Evolutionary conservation across 2,797 vertebrate species (phyloP), one percentile per base, ranked within the genome.

Genomic region (Perodicticus potto): DNA sequence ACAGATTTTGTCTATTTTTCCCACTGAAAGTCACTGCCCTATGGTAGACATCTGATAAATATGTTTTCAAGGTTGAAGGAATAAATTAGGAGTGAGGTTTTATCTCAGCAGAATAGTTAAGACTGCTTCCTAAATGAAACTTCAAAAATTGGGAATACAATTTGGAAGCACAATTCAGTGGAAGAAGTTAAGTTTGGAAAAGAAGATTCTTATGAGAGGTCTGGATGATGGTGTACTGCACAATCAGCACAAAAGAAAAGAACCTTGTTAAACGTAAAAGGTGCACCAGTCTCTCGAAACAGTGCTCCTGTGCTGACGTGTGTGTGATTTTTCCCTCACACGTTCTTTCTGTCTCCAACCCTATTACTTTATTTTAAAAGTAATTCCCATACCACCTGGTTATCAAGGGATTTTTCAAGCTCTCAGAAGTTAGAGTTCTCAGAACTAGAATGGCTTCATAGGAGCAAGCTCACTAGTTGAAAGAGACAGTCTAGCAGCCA

Each of bases 341-440:
- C 3, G 13, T 11, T 34, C 17, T 7, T 37, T 13, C 27, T 40
- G 14, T 17, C 27, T 9, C 27, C 14, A 17, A 43, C 16, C 27
- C 45, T 70, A 67, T 91, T 34, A 45, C 17, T 86, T 90, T 45
- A 63, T 49, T 91, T 91, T 72, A 88, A 78, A 88, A 78, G 16
- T 34, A 53, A 91, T 84, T 91, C 70, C 65, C 61, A 87, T 93
- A 82, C 32, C 1, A 3, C 19, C 43, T 40, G 61, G 55, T 72
- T 92, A 82, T 83, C 14, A n/a, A n/a, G n/a, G 73, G 69, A 77
- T 43, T 82, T 94, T 86, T 69, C 78, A 40, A 91, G 40, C 22
- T 89, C 59, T 45, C n/a, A 74, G n/a, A 81, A 63, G n/a, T 82
- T 59, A 34, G 12, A 49, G 49, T 49, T 49, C 49, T 49, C 13